Base-by-base conservation (phyloP, 1,140 invertebrate genomes). In the Drosophila micromelanica region DNA sequence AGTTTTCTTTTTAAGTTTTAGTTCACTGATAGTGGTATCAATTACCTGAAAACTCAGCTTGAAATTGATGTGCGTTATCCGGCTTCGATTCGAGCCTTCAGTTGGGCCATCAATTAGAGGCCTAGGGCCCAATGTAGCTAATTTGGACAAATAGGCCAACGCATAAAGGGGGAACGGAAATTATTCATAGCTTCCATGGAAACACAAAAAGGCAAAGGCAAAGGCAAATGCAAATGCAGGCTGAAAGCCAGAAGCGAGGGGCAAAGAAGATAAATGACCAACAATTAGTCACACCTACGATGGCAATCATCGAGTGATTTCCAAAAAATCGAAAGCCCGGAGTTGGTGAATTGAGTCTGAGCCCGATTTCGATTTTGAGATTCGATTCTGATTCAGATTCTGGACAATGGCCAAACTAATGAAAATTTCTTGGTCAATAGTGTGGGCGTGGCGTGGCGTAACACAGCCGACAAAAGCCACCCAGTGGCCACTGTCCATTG, bases 261-360 rank as follows among this genome's bases (percentile, higher is more conserved):
- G 63, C 57, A 68, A 56, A 78, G 76, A 89, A 89, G 84, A 89
- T 89, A 89, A 89, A 89, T 89, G 84, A 80, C 76, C 85, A 89
- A 90, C 84, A 89, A 89, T 89, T 89, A 90, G 84, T 89, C 85
- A 89, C 84, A 89, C 84, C 84, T 89, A 84, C 84, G 84, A 89
- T 89, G 84, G 89, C 84, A 89, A 89, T 89, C 84, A 90, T 72
- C 70, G 79, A 84, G 72, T 75, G 73, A 89, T 84, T 82, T 84
- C 71, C 80, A 55, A 85, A 63, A 15, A n/a, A n/a, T n/a, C 51
- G 69, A 59, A 65, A 70, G 51, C 32, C 13, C 30, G 32, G 32
- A 23, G 35, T 27, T 12, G 30, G 12, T 9, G 37, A 12, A 9
- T 27, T 8, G 37, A 23, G 43, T 61, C 62, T 32, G 54, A 59